Conservation (phyloP, 2,797 vertebrate species). For the Lateolabrax maculatus region DNA sequence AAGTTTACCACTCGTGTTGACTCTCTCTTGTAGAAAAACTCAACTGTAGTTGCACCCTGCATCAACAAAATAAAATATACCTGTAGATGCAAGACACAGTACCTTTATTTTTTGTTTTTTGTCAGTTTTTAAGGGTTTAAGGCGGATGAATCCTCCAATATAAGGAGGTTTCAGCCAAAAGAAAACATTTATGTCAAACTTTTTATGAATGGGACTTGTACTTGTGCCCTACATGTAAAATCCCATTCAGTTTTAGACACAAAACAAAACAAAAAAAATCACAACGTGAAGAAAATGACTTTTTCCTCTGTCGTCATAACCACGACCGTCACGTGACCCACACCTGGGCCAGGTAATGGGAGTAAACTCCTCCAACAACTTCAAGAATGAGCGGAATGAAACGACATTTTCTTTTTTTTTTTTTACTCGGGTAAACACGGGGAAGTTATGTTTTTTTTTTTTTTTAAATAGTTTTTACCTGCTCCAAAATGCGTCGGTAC, state of each 20-base stretch:
- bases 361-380: neutral
- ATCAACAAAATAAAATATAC: neutral
- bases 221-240: neutral
- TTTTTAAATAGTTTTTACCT: too few species aligned
- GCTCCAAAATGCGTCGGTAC: slow-evolving; percentile 89
- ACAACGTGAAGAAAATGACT: too few species aligned
- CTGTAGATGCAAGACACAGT: neutral
- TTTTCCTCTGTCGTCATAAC: too few species aligned
- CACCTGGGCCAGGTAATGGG: neutral
- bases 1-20: neutral
- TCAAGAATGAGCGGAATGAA: neutral
- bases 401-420: fast-evolving
- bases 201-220: neutral
- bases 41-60: neutral
- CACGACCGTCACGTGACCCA: slow-evolving; percentile 52
- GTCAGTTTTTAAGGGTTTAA: neutral
- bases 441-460: too few species aligned
- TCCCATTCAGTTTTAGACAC: fast-evolving
- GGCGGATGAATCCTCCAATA: too few species aligned
- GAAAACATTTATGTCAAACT: neutral
- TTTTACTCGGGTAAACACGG: too few species aligned
- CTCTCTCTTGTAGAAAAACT: neutral
- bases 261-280: too few species aligned
- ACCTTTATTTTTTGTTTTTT: neutral
- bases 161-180: neutral